These are phyloP conservation scores for Euplagia quadripunctaria DNA, from an alignment of 2,888 invertebrate genomes.

Conservation along the genomic window DNA sequence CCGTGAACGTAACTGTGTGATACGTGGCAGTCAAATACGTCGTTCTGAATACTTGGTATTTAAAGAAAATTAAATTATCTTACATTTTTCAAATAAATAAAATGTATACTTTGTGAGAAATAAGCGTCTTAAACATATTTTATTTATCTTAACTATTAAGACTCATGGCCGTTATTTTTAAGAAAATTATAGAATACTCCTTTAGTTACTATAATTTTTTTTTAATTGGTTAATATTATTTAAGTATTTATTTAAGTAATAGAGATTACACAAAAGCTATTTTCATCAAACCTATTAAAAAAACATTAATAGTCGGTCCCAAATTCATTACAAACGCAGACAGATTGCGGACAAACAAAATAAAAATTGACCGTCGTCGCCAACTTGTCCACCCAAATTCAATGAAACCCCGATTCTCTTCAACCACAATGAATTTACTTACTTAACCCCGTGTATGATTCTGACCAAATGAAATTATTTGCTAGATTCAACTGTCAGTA, in stretches of 20 bases:
- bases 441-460: neutral
- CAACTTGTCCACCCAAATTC: constrained; percentile 30
- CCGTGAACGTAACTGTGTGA: too few species aligned
- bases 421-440: neutral
- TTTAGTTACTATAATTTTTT: too few species aligned
- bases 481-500: too few species aligned
- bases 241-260: neutral
- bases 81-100: too few species aligned
- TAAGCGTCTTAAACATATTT: neutral
- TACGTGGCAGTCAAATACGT: too few species aligned
- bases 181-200: neutral
- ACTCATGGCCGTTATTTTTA: neutral
- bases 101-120: neutral
- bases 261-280: constrained; percentile 18
- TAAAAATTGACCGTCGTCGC: constrained; percentile 37
- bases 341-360: constrained; percentile 19
- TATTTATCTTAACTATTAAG: neutral
- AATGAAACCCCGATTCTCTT: constrained; percentile 27
- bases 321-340: constrained; percentile 26
- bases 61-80: too few species aligned
- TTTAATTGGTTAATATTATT: too few species aligned
- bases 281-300: neutral
- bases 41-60: too few species aligned
- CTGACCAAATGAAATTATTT: too few species aligned
- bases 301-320: neutral